Evolutionary conservation across 2,888 invertebrate genomes (phyloP), one percentile per base, ranked within the genome.

Genomic region (Limenitis camilla): DNA sequence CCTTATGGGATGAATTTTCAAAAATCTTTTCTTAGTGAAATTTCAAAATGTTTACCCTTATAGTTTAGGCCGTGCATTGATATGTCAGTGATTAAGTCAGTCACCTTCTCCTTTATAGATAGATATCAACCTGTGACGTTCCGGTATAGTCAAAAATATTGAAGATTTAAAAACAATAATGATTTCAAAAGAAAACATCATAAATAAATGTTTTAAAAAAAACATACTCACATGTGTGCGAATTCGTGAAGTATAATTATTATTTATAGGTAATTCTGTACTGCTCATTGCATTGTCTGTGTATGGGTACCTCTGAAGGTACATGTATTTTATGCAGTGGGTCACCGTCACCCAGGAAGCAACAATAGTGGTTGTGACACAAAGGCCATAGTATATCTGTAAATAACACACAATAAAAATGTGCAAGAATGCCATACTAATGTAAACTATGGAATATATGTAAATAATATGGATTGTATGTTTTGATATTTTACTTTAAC

Each of bases 291-390:
- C 82, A 57, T 73, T 69, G n/a, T 67, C 66, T 38, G 60, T 68
- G 4, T 60, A 74, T 1, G 78, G 71, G 59, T 86, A 84, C 55
- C 78, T 88, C 74, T 82, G 78, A 67, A 93, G 84, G 72, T 94
- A 96, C 73, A 96, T 90, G 72, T 95, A 93, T 81, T 96, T 96
- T 65, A 96, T 93, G 76, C 95, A 94, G 73, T 97, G 96, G 1
- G 96, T 96, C n/a, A 95, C 93, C 0, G 95, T 95, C 42, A 96
- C 96, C 96, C 96, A 97, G 9, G 95, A 93, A 6, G 92, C 92
- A n/a, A 96, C 96, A 49, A 96, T 92, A 63, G 93, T 91, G 52
- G 94, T 90, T 36, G 94, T 96, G 58, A 96, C 94, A 85, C 95
- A 94, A 56, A 96, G 91, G 47, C 96, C 96, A 74, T 93, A 95